Evolutionary conservation across 2,888 invertebrate species (phyloP).

Genomic region (Nephrotoma appendiculata): DNA sequence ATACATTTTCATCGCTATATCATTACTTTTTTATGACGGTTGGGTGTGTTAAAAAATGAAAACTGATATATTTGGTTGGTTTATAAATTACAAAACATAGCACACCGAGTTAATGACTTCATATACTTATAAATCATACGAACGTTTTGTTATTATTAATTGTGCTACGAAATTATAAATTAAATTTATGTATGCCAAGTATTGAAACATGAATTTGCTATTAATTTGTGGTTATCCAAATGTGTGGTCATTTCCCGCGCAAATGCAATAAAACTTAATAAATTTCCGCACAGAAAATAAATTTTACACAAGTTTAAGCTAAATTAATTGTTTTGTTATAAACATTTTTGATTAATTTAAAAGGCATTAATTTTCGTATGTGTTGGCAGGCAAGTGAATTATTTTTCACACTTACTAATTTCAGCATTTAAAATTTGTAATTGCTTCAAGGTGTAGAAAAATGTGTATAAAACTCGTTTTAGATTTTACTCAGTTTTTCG

Average conservation of each 20-base stretch:
- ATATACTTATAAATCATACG: not conserved
- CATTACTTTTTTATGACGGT: not conserved
- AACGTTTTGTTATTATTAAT: not conserved
- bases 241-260: not conserved
- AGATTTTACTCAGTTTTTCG: not conserved
- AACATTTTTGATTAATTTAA: not conserved
- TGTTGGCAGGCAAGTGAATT: not conserved
- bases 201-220: not conserved
- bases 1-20: not conserved
- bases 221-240: not conserved
- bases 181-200: not conserved
- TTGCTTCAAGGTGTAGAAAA: not conserved
- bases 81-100: not conserved
- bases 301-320: not conserved
- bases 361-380: not conserved
- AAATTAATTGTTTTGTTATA: not conserved
- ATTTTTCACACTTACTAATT: not conserved
- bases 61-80: not conserved
- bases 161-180: not conserved
- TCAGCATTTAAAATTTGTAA: not conserved
- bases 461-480: not conserved
- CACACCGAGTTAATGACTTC: not conserved
- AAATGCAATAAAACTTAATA: not conserved
- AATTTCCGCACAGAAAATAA: not conserved
- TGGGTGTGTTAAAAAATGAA: not conserved